phyloP scores from a whole-genome alignment of 1,140 invertebrate species.

The Laupala kohalensis region DNA sequence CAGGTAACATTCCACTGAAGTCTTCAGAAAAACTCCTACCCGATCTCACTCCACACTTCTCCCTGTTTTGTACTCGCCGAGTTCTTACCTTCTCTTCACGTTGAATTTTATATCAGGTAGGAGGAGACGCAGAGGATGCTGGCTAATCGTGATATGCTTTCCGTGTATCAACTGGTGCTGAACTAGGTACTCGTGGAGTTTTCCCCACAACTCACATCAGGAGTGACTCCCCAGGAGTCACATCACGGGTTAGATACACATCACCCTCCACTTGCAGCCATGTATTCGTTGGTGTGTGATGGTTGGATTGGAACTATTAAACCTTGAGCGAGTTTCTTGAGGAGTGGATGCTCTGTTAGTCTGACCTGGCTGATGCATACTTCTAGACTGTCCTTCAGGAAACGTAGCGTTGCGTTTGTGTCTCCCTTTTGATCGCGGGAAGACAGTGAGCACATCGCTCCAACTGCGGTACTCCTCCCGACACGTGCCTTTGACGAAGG shows the following conservation, averaged over 20 bases:
- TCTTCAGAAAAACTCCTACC: constrained; percentile 22
- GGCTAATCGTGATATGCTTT: constrained; percentile 44
- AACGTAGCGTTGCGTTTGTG: constrained; percentile 73
- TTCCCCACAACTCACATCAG: neutral
- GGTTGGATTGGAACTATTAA: constrained; percentile 34
- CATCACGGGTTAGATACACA: constrained; percentile 23
- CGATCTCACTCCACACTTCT: constrained; percentile 20
- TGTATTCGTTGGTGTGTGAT: constrained; percentile 6
- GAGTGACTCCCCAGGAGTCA: too few species aligned
- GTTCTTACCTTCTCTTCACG: constrained; percentile 48
- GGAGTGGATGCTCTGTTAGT: constrained; percentile 33
- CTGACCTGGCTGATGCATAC: constrained; percentile 21
- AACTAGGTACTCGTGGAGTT: constrained; percentile 10
- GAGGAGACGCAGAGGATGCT: constrained; percentile 55
- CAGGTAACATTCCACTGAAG: constrained; percentile 21
- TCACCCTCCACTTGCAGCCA: constrained; percentile 19
- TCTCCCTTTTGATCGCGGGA: constrained; percentile 62
- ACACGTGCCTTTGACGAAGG: constrained; percentile 83
- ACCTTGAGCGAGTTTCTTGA: constrained; percentile 32
- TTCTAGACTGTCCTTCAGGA: constrained; percentile 49
- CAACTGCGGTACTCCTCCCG: constrained; percentile 79
- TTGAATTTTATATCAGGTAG: constrained; percentile 55
- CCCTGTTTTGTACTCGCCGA: constrained; percentile 19
- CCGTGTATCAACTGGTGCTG: constrained; percentile 12
- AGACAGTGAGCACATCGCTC: constrained; percentile 68